Evolutionary conservation across 92 coral and sea anemone genomes (phyloP).

Genomic region (Palythoa grandiflora): DNA sequence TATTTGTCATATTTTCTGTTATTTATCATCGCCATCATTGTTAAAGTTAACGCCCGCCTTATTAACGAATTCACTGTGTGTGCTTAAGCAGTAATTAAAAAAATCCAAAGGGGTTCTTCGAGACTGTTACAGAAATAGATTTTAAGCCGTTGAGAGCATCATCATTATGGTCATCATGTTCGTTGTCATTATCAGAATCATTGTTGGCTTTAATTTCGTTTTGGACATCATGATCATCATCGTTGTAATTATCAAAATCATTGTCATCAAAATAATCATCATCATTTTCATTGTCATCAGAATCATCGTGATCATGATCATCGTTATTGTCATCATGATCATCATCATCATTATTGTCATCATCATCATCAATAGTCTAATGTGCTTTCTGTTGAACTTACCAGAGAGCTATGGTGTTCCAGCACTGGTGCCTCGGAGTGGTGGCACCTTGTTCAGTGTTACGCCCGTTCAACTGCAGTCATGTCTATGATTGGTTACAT

Average conservation of each 20-base stretch:
- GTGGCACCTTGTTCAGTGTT: conserved; percentile 98
- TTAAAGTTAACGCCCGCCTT: not conserved
- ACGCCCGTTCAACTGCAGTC: conserved; percentile 97
- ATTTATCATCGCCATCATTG: not conserved
- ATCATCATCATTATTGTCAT: not conserved
- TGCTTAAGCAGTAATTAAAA: no score
- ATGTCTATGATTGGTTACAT: conserved; percentile 99
- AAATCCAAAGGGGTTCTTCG: no score
- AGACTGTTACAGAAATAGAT: not conserved
- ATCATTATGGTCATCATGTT: not conserved
- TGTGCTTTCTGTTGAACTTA: not conserved
- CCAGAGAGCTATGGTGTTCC: conserved; percentile 98
- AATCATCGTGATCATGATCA: not conserved
- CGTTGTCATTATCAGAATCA: not conserved
- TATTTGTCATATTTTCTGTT: not conserved
- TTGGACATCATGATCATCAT: not conserved
- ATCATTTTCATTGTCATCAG: not conserved
- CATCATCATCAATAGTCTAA: not conserved
- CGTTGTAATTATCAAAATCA: not conserved
- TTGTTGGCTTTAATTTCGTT: not conserved
- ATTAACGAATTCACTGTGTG: not conserved
- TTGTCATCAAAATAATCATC: not conserved
- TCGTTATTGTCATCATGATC: not conserved
- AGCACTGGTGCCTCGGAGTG: conserved; percentile 96
- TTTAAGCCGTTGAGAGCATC: not conserved